Evolutionary conservation across 2,113 vertebrate genomes (phyloP).

Genomic region (Cheirogaleus medius): DNA sequence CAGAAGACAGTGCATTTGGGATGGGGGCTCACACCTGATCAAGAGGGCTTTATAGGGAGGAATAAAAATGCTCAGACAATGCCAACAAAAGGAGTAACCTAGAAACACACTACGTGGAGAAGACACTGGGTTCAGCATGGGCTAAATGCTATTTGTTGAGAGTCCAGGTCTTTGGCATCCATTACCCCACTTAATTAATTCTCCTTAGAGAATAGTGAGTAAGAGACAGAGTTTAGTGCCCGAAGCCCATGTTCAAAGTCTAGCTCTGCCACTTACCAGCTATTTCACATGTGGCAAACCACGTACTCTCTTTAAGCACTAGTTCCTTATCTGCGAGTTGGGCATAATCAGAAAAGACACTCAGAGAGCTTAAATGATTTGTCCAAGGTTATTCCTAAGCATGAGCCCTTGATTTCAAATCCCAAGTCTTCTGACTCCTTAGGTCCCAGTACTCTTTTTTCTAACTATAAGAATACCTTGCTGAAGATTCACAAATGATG

Average conservation of each 20-base stretch:
- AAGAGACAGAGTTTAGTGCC: neutral
- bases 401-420: neutral
- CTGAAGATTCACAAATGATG: neutral
- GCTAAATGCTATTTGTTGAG: no score
- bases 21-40: neutral
- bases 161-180: neutral
- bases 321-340: neutral
- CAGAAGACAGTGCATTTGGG: rapidly evolving
- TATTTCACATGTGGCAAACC: neutral
- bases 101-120: rapidly evolving
- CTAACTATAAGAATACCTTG: neutral
- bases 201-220: neutral
- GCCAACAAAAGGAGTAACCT: rapidly evolving
- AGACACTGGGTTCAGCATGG: neutral
- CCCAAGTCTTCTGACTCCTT: neutral
- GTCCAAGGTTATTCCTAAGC: neutral
- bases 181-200: neutral
- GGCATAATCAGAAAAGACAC: neutral
- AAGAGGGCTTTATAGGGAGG: neutral
- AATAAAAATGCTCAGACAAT: neutral
- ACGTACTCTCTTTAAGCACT: neutral
- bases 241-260: neutral
- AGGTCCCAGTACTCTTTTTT: neutral
- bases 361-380: neutral
- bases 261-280: neutral